These are phyloP conservation scores for Xenotilapia leptura DNA, from an alignment of 2,113 vertebrate species.

Conservation along the genomic window DNA sequence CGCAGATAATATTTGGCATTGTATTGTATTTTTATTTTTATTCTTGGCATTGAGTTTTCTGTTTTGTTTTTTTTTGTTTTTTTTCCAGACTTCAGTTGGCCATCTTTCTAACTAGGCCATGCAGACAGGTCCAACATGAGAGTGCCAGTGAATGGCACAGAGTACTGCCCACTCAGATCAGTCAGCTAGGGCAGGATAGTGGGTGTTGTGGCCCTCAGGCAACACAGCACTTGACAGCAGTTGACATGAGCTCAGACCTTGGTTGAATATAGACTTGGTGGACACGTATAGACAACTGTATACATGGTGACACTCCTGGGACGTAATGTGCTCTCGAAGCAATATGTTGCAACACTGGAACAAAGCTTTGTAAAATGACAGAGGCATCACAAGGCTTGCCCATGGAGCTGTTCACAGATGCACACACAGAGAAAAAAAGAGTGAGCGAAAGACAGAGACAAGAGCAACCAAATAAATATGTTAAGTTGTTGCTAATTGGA, in stretches of 20 bases:
- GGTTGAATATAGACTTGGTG: conserved; percentile 50
- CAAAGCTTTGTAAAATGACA: conserved; percentile 19
- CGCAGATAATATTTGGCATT: not conserved
- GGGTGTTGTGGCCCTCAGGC: conserved; percentile 43
- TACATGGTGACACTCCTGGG: conserved; percentile 34
- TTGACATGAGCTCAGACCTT: conserved; percentile 51
- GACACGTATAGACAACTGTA: conserved; percentile 44
- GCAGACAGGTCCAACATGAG: conserved; percentile 41
- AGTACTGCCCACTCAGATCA: conserved; percentile 53
- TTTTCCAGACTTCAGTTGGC: not conserved
- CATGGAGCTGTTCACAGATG: not conserved
- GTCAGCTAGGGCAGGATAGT: conserved; percentile 32
- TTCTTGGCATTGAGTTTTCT: not conserved
- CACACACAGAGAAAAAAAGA: not conserved
- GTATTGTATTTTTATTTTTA: not conserved
- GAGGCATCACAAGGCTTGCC: not conserved
- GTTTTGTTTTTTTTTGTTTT: not conserved
- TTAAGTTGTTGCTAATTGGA: not conserved
- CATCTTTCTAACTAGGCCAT: conserved; percentile 47
- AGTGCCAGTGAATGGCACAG: conserved; percentile 39
- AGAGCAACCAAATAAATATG: not conserved
- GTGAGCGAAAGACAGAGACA: not conserved
- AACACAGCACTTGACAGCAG: conserved; percentile 48
- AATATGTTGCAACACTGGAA: conserved; percentile 41
- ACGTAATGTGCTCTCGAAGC: conserved; percentile 8